These are phyloP conservation scores for Grammomys surdaster DNA, from an alignment of 2,113 vertebrate species.

Conservation along the genomic window DNA sequence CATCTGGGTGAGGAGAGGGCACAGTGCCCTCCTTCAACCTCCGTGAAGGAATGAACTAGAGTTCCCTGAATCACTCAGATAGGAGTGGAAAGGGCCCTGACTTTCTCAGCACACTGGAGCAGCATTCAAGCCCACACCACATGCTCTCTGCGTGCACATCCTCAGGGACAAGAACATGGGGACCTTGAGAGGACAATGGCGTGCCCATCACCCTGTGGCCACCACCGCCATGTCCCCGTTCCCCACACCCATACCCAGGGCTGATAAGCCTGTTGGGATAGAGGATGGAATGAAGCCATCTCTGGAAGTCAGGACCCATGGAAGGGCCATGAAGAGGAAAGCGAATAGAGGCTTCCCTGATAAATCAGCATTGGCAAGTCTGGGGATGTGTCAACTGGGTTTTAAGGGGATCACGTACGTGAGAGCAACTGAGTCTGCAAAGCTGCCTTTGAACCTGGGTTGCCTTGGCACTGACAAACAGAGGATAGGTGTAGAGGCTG, in stretches of 20 bases:
- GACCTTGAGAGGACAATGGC: background rate
- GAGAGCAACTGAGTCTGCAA: background rate
- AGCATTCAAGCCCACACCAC: background rate
- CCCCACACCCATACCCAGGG: background rate
- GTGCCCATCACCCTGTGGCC: background rate
- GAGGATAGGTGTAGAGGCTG: background rate
- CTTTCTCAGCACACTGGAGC: background rate
- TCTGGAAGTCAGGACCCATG: background rate
- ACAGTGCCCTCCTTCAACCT: background rate
- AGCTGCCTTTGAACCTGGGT: background rate
- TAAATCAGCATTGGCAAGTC: background rate
- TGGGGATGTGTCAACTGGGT: background rate
- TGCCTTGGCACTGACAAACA: background rate
- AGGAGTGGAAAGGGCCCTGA: background rate
- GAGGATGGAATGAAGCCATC: background rate
- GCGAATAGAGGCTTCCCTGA: background rate
- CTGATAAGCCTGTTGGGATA: background rate
- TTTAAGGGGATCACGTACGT: background rate
- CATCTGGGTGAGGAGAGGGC: background rate
- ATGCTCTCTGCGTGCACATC: background rate
- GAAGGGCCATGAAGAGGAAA: background rate
- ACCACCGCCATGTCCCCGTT: background rate
- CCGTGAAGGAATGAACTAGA: background rate
- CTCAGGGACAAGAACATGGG: background rate
- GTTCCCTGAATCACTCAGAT: background rate